Conservation (phyloP, 2,888 invertebrate species). For the Cantharis nigra region DNA sequence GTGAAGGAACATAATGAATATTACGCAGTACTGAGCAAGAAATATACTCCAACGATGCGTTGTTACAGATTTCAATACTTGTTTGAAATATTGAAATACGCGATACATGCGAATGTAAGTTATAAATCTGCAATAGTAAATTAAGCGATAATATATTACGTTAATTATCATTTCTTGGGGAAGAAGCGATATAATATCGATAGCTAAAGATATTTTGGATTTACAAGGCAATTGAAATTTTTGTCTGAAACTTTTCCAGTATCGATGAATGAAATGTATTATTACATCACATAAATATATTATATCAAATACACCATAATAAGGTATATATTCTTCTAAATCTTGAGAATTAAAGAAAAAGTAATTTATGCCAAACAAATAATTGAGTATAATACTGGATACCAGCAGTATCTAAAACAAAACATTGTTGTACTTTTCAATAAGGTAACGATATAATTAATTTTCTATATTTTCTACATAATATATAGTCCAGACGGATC, state of each 20-base stretch:
- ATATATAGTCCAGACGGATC: background rate
- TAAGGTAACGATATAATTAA: background rate
- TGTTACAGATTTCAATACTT: slow-evolving; percentile 56
- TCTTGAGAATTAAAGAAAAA: background rate
- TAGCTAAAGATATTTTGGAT: background rate
- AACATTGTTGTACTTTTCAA: background rate
- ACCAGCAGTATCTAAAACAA: slow-evolving; percentile 3
- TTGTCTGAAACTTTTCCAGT: background rate
- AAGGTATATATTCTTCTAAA: background rate
- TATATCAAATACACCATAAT: background rate
- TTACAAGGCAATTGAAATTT: slow-evolving; percentile 2
- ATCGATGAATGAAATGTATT: background rate
- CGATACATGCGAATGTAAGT: slow-evolving; percentile 56
- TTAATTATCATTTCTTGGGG: slow-evolving; percentile 3
- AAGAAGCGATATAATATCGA: slow-evolving; percentile 7
- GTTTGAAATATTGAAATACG: slow-evolving; percentile 56
- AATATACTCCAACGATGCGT: slow-evolving; percentile 59
- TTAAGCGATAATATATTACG: background rate
- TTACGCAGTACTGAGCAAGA: slow-evolving; percentile 56
- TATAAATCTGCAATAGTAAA: slow-evolving; percentile 42
- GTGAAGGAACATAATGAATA: slow-evolving; percentile 57
- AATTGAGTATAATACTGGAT: background rate
- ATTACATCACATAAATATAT: slow-evolving; percentile 8
- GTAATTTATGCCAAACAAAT: background rate
- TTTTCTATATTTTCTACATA: background rate